Evolutionary conservation across 2,113 vertebrate species (phyloP), one percentile per base, ranked within the genome.

Genomic region (Eptesicus fuscus): DNA sequence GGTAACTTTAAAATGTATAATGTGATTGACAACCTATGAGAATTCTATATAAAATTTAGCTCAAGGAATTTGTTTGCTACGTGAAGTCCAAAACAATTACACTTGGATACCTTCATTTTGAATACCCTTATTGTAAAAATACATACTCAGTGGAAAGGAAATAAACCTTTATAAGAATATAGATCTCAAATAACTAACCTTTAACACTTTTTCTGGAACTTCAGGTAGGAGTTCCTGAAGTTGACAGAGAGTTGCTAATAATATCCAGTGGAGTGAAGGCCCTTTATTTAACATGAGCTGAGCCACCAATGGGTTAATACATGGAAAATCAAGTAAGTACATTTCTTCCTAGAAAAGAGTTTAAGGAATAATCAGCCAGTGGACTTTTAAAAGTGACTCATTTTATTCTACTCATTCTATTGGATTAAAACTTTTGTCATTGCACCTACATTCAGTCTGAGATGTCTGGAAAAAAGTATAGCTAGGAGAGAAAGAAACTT

Each of bases 131-230:
- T 49, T 23, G 49, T 83, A 44, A 95, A 91, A 70, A 79, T 59
- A 73, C 9, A 79, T 47, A 65, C 7, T 83, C n/a, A 91, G 61
- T 53, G 2, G 42, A 86, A 96, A 95, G 53, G 53, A 79, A 83
- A 83, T 74, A 83, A 93, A 76, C 14, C 93, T 32, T 85, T 70
- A 40, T 71, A 89, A 83, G 61, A 53, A 71, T 80, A 87, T 30
- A 71, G 22, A 90, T 63, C 14, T 87, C 67, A 94, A 94, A 71
- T 86, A 79, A 51, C 97, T 96, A 89, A 99, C 99, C 99, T 99
- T 99, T 90, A 99, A 97, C 71, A 99, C 98, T 98, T 99, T 99
- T 94, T 98, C 98, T 93, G 99, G 99, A 94, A 99, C 98, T 84
- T 99, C 98, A 84, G 99, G 99, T 18, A 99, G 95, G 91, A 99